A percentile compares a stretch with the other conserved stretches of the same genome.
Conservation (phyloP, 2,113 vertebrate genomes). For the Empidonax alnorum region DNA sequence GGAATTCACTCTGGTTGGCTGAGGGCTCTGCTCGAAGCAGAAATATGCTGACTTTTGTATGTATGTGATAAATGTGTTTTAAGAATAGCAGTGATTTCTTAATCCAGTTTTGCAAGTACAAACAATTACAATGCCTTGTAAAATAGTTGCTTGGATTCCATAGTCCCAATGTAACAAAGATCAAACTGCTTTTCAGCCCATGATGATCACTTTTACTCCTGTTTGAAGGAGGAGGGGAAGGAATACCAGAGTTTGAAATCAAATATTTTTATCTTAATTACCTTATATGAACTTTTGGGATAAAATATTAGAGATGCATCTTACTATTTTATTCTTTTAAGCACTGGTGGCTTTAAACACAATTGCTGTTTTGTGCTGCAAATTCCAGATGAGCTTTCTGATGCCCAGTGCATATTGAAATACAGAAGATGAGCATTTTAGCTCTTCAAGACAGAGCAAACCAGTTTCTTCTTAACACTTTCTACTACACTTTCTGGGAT, state of each 20-base stretch:
- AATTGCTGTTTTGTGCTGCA: background rate
- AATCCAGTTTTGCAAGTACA: slow-evolving; percentile 78
- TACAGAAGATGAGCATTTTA: background rate
- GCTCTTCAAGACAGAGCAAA: background rate
- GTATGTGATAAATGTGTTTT: slow-evolving; percentile 68
- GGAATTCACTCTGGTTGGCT: slow-evolving; percentile 69
- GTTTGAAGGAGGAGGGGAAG: background rate
- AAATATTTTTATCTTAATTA: background rate
- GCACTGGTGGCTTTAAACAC: background rate
- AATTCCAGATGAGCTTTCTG: background rate
- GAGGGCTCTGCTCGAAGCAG: slow-evolving; percentile 41
- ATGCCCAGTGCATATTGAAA: background rate
- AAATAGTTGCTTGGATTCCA: slow-evolving; percentile 57
- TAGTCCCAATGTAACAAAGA: slow-evolving; percentile 72
- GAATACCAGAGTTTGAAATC: background rate
- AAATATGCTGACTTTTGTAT: slow-evolving; percentile 74
- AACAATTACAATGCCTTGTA: slow-evolving; percentile 73
- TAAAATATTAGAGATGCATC: background rate
- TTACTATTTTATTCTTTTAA: background rate
- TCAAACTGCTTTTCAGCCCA: slow-evolving; percentile 53
- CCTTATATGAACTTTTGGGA: background rate
- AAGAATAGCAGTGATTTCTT: slow-evolving; percentile 80
- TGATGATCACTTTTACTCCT: background rate
- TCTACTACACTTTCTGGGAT: background rate
- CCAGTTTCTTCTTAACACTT: background rate